Evolutionary conservation across 2,797 vertebrate genomes (phyloP).

Genomic region (Danio albolineatus): DNA sequence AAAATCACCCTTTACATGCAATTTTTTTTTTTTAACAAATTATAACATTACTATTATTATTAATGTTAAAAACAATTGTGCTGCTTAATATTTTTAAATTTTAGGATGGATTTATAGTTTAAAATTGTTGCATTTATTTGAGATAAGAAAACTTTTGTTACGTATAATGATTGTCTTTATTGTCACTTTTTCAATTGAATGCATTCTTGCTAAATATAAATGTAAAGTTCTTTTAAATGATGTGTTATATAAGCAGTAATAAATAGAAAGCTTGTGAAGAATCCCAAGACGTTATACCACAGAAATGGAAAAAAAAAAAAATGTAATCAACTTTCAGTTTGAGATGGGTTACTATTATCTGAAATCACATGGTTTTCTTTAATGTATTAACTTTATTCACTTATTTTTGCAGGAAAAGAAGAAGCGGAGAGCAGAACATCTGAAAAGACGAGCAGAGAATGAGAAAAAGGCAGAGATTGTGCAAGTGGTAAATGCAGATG

Average conservation of each 20-base stretch:
- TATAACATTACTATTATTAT: background rate
- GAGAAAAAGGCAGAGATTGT: constrained; percentile 90
- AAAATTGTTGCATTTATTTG: background rate
- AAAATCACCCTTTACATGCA: background rate
- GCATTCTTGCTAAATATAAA: background rate
- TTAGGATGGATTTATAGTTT: background rate
- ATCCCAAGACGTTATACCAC: too few relatives aligned
- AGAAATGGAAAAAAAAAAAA: too few relatives aligned
- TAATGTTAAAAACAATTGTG: background rate
- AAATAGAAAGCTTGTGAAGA: background rate
- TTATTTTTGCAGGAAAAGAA: constrained; percentile 84
- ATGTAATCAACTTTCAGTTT: background rate
- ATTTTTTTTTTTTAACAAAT: background rate
- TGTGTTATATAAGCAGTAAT: too few relatives aligned
- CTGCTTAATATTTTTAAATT: background rate
- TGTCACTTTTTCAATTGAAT: background rate
- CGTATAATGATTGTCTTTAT: background rate
- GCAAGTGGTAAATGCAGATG: constrained; percentile 86
- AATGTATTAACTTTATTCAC: background rate
- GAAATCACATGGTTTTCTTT: background rate
- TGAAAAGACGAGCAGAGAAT: constrained; percentile 87
- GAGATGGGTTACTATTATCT: background rate
- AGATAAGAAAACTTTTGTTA: background rate
- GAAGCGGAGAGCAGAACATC: constrained; percentile 85
- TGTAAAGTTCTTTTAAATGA: background rate